phyloP scores from a whole-genome alignment of 2,113 vertebrate genomes.

The Carassius auratus region DNA sequence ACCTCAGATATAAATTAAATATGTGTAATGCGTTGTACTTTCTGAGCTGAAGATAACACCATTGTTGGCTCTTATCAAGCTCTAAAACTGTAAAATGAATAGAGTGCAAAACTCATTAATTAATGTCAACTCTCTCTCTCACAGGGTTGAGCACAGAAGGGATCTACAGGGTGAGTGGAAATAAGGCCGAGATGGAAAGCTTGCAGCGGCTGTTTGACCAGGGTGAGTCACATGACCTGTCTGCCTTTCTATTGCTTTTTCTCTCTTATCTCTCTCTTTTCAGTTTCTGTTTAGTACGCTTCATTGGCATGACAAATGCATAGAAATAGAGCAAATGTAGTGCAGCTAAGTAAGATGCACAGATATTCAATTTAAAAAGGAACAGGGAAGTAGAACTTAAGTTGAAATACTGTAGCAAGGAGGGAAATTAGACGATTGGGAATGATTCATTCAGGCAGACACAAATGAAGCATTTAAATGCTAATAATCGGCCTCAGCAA shows the following conservation, averaged over 20 bases:
- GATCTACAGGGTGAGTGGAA: constrained; percentile 94
- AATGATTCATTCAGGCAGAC: not conserved
- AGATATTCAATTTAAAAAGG: not conserved
- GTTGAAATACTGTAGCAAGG: not conserved
- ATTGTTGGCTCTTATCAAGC: constrained; percentile 28
- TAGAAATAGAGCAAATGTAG: not conserved
- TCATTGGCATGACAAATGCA: not conserved
- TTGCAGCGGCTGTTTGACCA: constrained; percentile 95
- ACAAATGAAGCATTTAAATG: not conserved
- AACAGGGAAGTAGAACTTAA: not conserved
- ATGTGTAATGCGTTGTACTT: not conserved
- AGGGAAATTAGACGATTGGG: not conserved
- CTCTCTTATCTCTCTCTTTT: not conserved
- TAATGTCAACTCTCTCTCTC: constrained; percentile 39
- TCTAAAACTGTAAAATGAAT: constrained; percentile 61
- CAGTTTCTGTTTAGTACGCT: not conserved
- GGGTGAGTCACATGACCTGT: constrained; percentile 72
- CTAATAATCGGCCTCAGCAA: not conserved
- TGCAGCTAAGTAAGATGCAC: not conserved
- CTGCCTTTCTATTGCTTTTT: not conserved
- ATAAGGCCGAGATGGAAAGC: constrained; percentile 97
- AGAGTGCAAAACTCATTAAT: constrained; percentile 33
- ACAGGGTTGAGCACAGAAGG: constrained; percentile 90
- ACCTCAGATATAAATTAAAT: constrained; percentile 11
- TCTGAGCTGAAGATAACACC: constrained; percentile 3